Base-by-base conservation (phyloP, 2,888 invertebrate genomes). In the Chouioia cunea region DNA sequence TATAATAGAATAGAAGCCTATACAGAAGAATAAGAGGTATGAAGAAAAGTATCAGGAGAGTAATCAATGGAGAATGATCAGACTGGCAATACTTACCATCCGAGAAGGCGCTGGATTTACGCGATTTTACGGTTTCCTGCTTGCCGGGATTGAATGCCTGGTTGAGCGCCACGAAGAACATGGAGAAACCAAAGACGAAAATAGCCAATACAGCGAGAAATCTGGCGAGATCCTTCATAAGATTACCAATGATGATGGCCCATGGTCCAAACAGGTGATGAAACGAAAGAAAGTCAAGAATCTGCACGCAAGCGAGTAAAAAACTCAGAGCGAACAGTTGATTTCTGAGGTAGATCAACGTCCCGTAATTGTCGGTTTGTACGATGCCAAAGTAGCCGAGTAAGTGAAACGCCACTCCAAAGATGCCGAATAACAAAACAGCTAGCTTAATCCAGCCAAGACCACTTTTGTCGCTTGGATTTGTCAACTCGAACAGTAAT, bases 201-300 rank as follows among this genome's bases (percentile, higher is more conserved):
- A 99, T 97, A 44, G 96, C 93, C 82, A 99, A 88, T 23, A 99
- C 99, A 57, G 99, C 98, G 74, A 99, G 90, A 86, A 99, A 99
- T 82, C 97, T 89, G n/a, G 95, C 95, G 78, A 97, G 88, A 86
- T 97, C 97, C 85, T 96, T 96, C 91, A 96, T 93, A 67, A 96
- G 88, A 86, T 96, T 95, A 22, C 98, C 95, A 81, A 99, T 99
- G 85, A 99, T 99, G 83, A 99, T 99, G 44, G 99, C 99, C 99
- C 99, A 99, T 0, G 99, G 99, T 57, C 99, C 99, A 85, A 99
- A 99, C 20, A 99, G 89, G 87, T 99, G 97, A 86, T 99, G 99
- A 85, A 99, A 99, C 23, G 98, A 98, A 59, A 99, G 88, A 86
- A 99, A 99, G 88, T 97, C 97, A 82, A 99, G 88, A 81, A 99